Base-by-base conservation (phyloP, 2,888 invertebrate genomes). In the Clitarchus hookeri region DNA sequence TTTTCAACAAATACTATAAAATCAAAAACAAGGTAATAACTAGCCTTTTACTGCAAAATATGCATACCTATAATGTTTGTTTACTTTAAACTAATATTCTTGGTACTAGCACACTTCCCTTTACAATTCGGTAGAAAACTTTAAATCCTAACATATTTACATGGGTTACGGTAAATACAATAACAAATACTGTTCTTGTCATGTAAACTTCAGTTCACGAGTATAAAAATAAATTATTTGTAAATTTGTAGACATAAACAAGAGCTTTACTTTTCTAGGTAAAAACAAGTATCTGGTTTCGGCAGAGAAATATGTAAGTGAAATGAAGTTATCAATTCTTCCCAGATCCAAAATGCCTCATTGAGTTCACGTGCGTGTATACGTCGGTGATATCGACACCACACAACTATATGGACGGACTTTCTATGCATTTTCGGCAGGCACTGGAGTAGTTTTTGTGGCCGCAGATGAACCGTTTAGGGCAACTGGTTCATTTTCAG, bases 401-500 rank as follows among this genome's bases (percentile, higher is more conserved):
- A 23, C 65, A 65, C 65, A 65, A 65, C 65, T 23, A n/a, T 6
- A 65, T 19, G 65, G 65, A 65, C 65, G n/a, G n/a, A 65, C 19
- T 65, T 65, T 65, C 65, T 65, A 65, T 65, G 65, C 65, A 65
- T 23, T 65, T n/a, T 65, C 65, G 8, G 65, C 65, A 12, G 65
- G 65, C 65, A n/a, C 8, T 27, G 82, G 44, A 36, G 82, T 36
- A 27, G 82, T 82, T 82, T 82, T 82, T 4, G 82, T 23, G 27
- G 82, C 82, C 44, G 9, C 82, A 19, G 82, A 26, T 6, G 27
- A 36, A 27, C 82, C 82, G 26, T 82, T 82, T 83, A 82, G 27
- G 16, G 85, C 80, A 1, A 83, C 78, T n/a, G 86, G 85, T 48
- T 85, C 86, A 13, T 84, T 87, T 44, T 88, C 88, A 88, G 86